Conservation (phyloP, 2,888 invertebrate species). For the Xestoiulus laeticollis region DNA sequence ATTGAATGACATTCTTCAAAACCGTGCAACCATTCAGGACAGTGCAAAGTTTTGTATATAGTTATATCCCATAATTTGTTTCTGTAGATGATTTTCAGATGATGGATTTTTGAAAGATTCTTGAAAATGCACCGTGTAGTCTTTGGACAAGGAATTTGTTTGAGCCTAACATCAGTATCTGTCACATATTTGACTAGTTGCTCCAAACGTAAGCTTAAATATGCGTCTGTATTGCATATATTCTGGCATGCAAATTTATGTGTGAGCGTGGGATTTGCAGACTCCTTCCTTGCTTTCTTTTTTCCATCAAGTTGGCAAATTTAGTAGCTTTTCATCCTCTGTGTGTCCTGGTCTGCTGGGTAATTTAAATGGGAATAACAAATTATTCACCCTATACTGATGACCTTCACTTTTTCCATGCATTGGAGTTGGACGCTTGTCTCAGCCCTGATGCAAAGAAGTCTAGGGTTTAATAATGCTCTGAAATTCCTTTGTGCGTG, state of each 20-base stretch:
- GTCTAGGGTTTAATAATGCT: conserved; percentile 14
- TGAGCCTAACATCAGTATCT: no score
- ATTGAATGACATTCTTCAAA: no score
- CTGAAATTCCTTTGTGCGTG: neutral
- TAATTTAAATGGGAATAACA: neutral
- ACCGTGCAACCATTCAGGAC: no score
- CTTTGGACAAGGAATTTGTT: no score
- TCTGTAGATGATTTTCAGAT: no score
- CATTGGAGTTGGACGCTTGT: conserved; percentile 16
- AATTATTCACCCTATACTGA: conserved; percentile 16
- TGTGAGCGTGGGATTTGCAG: neutral
- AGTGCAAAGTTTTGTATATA: no score
- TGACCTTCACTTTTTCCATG: conserved; percentile 18
- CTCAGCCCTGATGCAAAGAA: conserved; percentile 21
- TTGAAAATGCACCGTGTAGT: no score
- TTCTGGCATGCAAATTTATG: neutral
- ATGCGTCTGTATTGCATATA: neutral
- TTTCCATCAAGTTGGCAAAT: conserved; percentile 15
- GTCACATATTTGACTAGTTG: no score
- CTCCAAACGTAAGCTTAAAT: no score
- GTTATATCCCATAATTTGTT: no score
- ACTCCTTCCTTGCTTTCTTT: conserved; percentile 4
- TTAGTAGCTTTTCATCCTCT: conserved; percentile 5
- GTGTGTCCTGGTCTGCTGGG: conserved; percentile 26
- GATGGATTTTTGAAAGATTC: no score